Evolutionary conservation across 2,113 vertebrate genomes (phyloP), one percentile per base, ranked within the genome.

Genomic region (Morone chrysops): DNA sequence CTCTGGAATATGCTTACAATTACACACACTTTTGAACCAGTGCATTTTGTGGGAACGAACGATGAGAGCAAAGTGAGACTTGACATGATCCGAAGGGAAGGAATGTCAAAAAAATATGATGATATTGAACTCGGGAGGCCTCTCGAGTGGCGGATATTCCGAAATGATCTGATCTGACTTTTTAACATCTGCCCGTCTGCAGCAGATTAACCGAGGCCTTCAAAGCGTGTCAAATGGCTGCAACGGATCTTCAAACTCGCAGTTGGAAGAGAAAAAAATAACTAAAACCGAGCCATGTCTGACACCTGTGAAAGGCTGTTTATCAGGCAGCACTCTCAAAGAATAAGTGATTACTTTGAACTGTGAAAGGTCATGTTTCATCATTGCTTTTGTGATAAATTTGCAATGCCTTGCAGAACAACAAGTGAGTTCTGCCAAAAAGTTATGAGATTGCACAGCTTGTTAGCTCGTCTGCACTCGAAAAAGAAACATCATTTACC

Each of bases 161-260:
- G 61, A 60, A 83, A 66, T 18, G 43, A 71, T 51, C 62, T 59
- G 59, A 84, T 62, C 31, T 36, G 67, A 73, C 69, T 82, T 80
- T 70, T 77, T 41, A 74, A 83, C 81, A 89, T 86, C 71, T 72
- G 84, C 59, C 6, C 9, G 50, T 65, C 73, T 79, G 78, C 41
- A 48, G 78, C 50, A 20, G 67, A 72, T 82, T 74, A 67, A 51
- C 66, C 48, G 41, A 74, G 67, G 8, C 51, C 68, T 65, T 57
- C 0, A 43, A 22, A 40, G 20, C 76, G 18, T 83, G 70, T 80
- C 65, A 17, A 40, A 75, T 47, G 38, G 7, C 84, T 0, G 0
- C 3, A 3, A 57, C 48, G 5, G 9, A 54, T 62, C 70, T 63
- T 41, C 71, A 59, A 17, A 74, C 50, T 40, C 41, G 2, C 50